Evolutionary conservation across 2,797 vertebrate genomes (phyloP).

Genomic region (Chromis chromis): DNA sequence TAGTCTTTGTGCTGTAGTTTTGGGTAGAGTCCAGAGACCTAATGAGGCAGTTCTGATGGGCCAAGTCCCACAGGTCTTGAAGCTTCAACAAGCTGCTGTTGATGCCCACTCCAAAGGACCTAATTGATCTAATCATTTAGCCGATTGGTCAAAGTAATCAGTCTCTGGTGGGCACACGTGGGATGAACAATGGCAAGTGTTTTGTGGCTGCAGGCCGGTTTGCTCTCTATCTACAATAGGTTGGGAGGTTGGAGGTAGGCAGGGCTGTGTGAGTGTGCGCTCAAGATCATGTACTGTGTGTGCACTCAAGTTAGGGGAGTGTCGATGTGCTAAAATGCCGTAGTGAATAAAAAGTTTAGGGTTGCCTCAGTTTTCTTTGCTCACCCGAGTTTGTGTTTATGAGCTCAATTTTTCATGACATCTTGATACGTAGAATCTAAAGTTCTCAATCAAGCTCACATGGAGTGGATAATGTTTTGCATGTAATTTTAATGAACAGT

Average conservation of each 20-base stretch:
- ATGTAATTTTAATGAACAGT: conserved; percentile 70
- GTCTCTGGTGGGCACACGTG: conserved; percentile 79
- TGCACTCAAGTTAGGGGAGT: conserved; percentile 15
- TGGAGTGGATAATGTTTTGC: conserved; percentile 53
- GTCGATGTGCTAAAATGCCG: conserved; percentile 19
- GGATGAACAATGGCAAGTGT: conserved; percentile 79
- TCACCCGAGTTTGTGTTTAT: conserved; percentile 55
- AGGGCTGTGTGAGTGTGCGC: not conserved
- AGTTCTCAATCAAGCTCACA: conserved; percentile 47
- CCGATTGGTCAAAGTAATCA: conserved; percentile 83
- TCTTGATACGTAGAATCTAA: conserved; percentile 43
- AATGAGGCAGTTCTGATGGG: conserved; percentile 84
- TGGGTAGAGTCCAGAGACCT: conserved; percentile 82
- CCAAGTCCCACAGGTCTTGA: conserved; percentile 76
- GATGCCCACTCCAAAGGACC: conserved; percentile 75
- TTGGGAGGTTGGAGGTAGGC: conserved; percentile 8
- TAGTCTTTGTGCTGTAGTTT: conserved; percentile 73
- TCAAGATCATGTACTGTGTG: conserved; percentile 3
- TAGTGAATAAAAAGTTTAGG: conserved; percentile 45
- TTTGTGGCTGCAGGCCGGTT: conserved; percentile 61
- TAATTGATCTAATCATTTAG: conserved; percentile 87
- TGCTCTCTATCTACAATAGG: conserved; percentile 35
- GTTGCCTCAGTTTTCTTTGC: conserved; percentile 36
- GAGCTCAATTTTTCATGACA: conserved; percentile 53
- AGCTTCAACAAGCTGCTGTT: conserved; percentile 72